Conservation (phyloP, 2,888 invertebrate species). For the Pediacus dermestoides region DNA sequence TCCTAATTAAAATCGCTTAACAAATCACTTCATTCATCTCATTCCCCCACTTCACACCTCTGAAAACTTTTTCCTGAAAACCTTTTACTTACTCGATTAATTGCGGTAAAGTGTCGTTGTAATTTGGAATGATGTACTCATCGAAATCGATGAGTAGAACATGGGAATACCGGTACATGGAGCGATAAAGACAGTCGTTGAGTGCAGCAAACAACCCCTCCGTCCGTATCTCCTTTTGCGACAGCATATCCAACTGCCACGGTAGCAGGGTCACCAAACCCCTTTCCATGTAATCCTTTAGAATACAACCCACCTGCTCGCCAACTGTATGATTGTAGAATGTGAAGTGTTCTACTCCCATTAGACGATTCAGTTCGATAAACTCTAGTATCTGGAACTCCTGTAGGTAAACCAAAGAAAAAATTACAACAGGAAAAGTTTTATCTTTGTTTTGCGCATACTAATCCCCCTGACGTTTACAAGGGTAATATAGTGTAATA, state of each 20-base stretch:
- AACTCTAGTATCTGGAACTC: constrained; percentile 83
- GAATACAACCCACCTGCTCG: constrained; percentile 69
- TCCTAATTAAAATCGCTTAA: too few relatives aligned
- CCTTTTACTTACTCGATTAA: constrained; percentile 67
- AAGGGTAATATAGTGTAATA: not conserved
- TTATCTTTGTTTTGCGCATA: not conserved
- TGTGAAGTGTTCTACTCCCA: constrained; percentile 84
- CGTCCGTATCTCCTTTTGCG: constrained; percentile 87
- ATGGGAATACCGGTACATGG: constrained; percentile 80
- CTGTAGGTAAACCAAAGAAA: constrained; percentile 44
- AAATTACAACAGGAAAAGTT: not conserved
- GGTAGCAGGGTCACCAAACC: constrained; percentile 71
- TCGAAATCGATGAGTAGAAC: constrained; percentile 84
- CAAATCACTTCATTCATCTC: too few relatives aligned
- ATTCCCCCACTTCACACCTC: too few relatives aligned
- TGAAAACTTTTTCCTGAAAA: too few relatives aligned
- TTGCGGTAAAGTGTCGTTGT: constrained; percentile 71
- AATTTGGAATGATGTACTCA: constrained; percentile 81
- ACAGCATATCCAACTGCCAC: constrained; percentile 83
- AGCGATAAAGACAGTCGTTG: constrained; percentile 89
- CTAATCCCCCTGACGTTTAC: not conserved
- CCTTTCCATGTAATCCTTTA: constrained; percentile 44
- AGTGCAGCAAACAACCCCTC: constrained; percentile 89
- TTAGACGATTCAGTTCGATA: constrained; percentile 77
- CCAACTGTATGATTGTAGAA: constrained; percentile 90